Percentiles rank a stretch among this genome's conserved stretches.
Conservation (phyloP, 1,140 invertebrate species). For the Samia ricini region DNA sequence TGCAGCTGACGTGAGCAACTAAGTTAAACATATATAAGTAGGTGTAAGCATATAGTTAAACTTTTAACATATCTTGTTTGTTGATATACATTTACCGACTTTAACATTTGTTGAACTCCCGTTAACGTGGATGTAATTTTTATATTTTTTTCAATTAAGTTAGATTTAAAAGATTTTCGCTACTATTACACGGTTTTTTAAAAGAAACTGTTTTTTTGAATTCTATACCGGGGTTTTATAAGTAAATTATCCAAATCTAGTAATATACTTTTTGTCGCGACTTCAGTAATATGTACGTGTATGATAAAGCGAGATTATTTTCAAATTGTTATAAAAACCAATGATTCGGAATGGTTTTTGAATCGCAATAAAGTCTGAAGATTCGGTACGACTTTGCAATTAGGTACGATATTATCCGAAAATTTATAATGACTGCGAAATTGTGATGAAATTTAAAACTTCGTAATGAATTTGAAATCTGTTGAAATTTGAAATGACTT, state of each 20-base stretch:
- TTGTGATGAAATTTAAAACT: not conserved
- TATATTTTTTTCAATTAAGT: constrained; percentile 30
- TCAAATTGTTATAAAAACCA: too few relatives aligned
- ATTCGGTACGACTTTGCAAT: not conserved
- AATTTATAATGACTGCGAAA: not conserved
- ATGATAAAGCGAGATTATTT: not conserved
- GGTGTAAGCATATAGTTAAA: constrained; percentile 29
- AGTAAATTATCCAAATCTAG: not conserved
- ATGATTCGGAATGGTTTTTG: not conserved
- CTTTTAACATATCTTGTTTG: constrained; percentile 45
- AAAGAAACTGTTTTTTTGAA: not conserved
- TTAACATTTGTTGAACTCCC: constrained; percentile 58
- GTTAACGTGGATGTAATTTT: constrained; percentile 16
- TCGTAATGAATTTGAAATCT: too few relatives aligned
- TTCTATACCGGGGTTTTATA: not conserved
- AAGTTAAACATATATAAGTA: constrained; percentile 4
- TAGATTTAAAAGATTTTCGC: constrained; percentile 35
- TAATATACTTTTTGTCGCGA: too few relatives aligned
- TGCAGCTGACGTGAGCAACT: not conserved
- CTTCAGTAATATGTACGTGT: not conserved
- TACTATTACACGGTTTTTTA: not conserved
- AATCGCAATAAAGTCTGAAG: not conserved
- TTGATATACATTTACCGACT: constrained; percentile 60
- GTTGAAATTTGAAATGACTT: too few relatives aligned
- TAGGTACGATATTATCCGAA: too few relatives aligned